A percentile compares a stretch with the other conserved stretches of the same genome.
phyloP scores from a whole-genome alignment of 2,888 invertebrate genomes.

The Hemicrepidius hirtus region DNA sequence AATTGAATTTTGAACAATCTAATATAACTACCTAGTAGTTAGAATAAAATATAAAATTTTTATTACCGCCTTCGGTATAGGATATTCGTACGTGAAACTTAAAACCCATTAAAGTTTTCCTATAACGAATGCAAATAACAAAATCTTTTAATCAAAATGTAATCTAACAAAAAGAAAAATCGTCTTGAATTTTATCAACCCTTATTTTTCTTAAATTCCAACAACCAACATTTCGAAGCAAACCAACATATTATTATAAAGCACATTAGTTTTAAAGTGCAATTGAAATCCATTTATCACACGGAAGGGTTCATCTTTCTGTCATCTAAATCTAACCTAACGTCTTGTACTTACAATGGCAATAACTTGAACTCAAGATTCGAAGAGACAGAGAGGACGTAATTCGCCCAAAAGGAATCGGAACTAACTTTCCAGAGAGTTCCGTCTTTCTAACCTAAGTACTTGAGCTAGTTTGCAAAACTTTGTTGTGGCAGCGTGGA shows the following conservation, averaged over 20 bases:
- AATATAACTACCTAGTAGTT: neutral
- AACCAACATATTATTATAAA: too few species aligned
- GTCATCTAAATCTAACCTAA: constrained; percentile 38
- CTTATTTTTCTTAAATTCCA: too few species aligned
- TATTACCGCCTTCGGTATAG: neutral
- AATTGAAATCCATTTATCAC: constrained; percentile 27
- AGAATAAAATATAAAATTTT: neutral
- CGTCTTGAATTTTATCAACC: too few species aligned
- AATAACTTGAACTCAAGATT: constrained; percentile 4
- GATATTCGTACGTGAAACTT: too few species aligned
- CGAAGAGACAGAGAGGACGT: neutral
- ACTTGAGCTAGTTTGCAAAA: neutral
- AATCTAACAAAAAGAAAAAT: too few species aligned
- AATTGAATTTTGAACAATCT: constrained; percentile 1
- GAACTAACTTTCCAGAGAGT: constrained; percentile 8
- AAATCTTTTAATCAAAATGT: neutral
- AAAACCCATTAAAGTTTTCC: neutral
- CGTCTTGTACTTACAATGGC: constrained; percentile 23
- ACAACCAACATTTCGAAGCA: too few species aligned
- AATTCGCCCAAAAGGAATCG: constrained; percentile 14
- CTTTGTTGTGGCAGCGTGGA: neutral
- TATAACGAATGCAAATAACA: neutral
- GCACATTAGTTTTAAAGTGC: neutral
- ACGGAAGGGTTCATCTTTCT: constrained; percentile 32
- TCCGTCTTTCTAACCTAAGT: neutral